These are phyloP conservation scores for Condylostylus longicornis DNA, from an alignment of 1,140 invertebrate species.

Conservation along the genomic window DNA sequence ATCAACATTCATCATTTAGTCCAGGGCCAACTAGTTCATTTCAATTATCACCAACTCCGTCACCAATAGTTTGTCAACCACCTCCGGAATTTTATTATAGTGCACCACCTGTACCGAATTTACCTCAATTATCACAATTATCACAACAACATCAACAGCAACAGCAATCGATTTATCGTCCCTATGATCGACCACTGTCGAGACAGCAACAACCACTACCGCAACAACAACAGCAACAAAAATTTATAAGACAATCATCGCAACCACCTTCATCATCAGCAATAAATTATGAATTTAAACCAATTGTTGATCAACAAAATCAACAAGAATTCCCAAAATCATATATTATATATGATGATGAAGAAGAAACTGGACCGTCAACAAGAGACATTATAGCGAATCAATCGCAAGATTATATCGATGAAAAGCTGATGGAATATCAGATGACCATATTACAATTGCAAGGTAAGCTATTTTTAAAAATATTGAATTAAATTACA, in stretches of 20 bases:
- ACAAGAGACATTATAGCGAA: constrained; percentile 83
- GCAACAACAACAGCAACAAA: constrained; percentile 17
- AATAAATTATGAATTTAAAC: constrained; percentile 1
- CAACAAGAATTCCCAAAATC: constrained; percentile 34
- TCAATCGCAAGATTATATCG: constrained; percentile 86
- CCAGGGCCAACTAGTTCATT: constrained; percentile 24
- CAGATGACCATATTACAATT: constrained; percentile 78
- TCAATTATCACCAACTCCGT: constrained; percentile 28
- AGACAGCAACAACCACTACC: constrained; percentile 12
- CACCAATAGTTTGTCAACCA: constrained; percentile 29
- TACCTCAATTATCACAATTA: constrained; percentile 13
- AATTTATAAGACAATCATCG: no score
- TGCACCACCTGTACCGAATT: constrained; percentile 25
- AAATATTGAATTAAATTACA: no score
- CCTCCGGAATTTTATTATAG: constrained; percentile 27
- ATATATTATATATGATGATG: constrained; percentile 43
- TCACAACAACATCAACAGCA: constrained; percentile 16
- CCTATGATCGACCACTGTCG: no score
- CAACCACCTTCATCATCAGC: constrained; percentile 5
- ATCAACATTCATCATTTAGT: constrained; percentile 15
- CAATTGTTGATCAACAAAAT: constrained; percentile 13
- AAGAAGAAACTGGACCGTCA: constrained; percentile 56
- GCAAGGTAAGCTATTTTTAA: constrained; percentile 51
- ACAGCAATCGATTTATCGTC: no score
- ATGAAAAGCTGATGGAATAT: constrained; percentile 84